These are phyloP conservation scores for Myotis davidii DNA, from an alignment of 2,113 vertebrate genomes.

Conservation along the genomic window DNA sequence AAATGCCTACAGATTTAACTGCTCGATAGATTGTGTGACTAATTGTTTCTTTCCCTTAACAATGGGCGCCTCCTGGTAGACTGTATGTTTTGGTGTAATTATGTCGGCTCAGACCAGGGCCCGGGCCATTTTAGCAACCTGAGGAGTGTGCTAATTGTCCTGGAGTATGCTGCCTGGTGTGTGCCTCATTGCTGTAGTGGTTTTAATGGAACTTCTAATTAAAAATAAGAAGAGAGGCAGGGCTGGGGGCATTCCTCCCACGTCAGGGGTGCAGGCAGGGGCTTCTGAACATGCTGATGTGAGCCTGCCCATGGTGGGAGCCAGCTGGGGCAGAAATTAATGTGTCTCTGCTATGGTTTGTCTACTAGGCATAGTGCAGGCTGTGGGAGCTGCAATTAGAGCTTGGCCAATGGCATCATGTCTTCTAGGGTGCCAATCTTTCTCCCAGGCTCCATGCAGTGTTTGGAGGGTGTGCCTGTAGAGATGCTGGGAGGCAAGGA, in stretches of 20 bases:
- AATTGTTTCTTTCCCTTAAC: constrained; percentile 63
- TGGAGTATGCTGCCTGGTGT: constrained; percentile 56
- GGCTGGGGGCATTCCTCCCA: not conserved
- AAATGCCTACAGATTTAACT: constrained; percentile 59
- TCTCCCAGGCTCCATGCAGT: not conserved
- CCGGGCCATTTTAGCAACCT: constrained; percentile 53
- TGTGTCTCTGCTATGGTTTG: not conserved
- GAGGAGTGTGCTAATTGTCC: constrained; percentile 66
- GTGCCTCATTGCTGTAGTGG: constrained; percentile 50
- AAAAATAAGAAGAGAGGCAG: constrained; percentile 51
- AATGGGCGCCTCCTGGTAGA: constrained; percentile 36
- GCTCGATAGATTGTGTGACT: constrained; percentile 44
- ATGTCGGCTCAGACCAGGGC: not conserved
- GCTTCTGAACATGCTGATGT: not conserved
- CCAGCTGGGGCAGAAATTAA: constrained; percentile 2
- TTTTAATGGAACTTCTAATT: constrained; percentile 70
- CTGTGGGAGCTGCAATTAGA: not conserved
- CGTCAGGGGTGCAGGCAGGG: not conserved
- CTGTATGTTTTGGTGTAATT: constrained; percentile 65
- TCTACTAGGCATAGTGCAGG: not conserved
- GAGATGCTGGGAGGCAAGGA: not conserved
- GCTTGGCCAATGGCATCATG: not conserved
- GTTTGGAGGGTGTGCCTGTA: not conserved
- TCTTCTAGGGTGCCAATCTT: not conserved
- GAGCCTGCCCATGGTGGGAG: not conserved